Conservation (phyloP, 2,797 vertebrate species). For the Gadopsis marmoratus region DNA sequence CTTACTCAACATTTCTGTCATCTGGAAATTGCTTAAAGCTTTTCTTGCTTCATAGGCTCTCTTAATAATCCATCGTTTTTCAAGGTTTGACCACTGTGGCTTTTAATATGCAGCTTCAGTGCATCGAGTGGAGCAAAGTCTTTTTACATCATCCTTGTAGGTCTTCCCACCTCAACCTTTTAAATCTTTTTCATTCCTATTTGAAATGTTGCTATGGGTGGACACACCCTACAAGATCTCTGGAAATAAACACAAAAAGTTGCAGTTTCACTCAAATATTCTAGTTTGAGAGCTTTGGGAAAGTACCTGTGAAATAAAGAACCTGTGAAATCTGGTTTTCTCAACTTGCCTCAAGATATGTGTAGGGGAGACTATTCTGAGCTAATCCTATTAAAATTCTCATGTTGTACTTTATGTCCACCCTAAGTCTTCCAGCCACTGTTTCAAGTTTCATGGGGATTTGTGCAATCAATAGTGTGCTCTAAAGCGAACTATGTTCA, state of each 20-base stretch:
- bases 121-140: slow-evolving; percentile 9
- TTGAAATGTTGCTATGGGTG: slow-evolving; percentile 21
- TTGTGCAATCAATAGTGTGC: slow-evolving; percentile 55
- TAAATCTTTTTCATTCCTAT: slow-evolving; percentile 7
- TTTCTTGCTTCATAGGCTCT: slow-evolving; percentile 3
- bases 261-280: slow-evolving; percentile 23
- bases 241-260: slow-evolving; percentile 24
- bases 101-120: slow-evolving; percentile 19
- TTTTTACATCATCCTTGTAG: slow-evolving; percentile 21
- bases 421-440: slow-evolving; percentile 44
- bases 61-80: slow-evolving; percentile 3
- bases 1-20: slow-evolving; percentile 4
- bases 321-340: slow-evolving; percentile 33
- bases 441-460: slow-evolving; percentile 58
- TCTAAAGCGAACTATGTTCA: slow-evolving; percentile 42
- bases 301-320: slow-evolving; percentile 26
- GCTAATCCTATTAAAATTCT: slow-evolving; percentile 67
- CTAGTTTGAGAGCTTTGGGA: slow-evolving; percentile 12
- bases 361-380: slow-evolving; percentile 43
- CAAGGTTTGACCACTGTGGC: not conserved
- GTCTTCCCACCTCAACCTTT: slow-evolving; percentile 22
- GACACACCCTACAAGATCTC: slow-evolving; percentile 7
- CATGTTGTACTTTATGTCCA: slow-evolving; percentile 52
- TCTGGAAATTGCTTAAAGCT: slow-evolving; percentile 21
- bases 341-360: slow-evolving; percentile 28